phyloP scores from a whole-genome alignment of 2,113 vertebrate genomes.

The Lepisosteus oculatus region DNA sequence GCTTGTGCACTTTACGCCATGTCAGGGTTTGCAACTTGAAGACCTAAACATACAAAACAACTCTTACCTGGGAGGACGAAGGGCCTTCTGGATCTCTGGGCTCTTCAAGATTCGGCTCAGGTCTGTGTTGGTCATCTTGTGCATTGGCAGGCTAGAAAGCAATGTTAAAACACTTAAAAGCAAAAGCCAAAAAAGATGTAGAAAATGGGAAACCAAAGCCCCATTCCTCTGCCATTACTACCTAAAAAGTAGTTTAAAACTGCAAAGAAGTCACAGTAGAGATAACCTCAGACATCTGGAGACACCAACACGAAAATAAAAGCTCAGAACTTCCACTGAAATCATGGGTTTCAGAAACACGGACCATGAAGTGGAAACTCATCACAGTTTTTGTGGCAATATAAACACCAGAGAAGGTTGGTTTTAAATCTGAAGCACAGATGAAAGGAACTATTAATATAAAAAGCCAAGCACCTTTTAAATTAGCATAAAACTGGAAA shows the following conservation, averaged over 20 bases:
- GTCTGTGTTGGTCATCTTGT: conserved; percentile 97
- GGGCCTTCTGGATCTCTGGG: conserved; percentile 89
- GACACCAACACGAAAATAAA: not conserved
- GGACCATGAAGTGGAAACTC: conserved; percentile 70
- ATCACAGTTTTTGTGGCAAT: conserved; percentile 45
- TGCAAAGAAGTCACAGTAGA: not conserved
- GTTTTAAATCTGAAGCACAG: too few species aligned
- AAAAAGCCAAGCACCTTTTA: too few species aligned
- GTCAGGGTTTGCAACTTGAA: too few species aligned
- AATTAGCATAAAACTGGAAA: too few species aligned
- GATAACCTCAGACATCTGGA: not conserved
- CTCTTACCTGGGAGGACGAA: conserved; percentile 83
- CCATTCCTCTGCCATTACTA: not conserved
- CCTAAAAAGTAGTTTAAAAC: not conserved
- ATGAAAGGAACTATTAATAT: too few species aligned
- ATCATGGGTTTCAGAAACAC: conserved; percentile 71
- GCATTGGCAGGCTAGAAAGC: conserved; percentile 83
- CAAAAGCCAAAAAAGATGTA: not conserved
- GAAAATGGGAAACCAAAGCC: not conserved
- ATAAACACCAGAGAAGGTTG: too few species aligned
- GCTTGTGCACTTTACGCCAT: too few species aligned
- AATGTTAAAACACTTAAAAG: not conserved
- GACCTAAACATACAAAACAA: not conserved
- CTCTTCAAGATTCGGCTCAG: conserved; percentile 91
- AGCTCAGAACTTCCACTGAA: conserved; percentile 64